Base-by-base conservation (phyloP, 2,888 invertebrate species). In the Desoria tigrina region DNA sequence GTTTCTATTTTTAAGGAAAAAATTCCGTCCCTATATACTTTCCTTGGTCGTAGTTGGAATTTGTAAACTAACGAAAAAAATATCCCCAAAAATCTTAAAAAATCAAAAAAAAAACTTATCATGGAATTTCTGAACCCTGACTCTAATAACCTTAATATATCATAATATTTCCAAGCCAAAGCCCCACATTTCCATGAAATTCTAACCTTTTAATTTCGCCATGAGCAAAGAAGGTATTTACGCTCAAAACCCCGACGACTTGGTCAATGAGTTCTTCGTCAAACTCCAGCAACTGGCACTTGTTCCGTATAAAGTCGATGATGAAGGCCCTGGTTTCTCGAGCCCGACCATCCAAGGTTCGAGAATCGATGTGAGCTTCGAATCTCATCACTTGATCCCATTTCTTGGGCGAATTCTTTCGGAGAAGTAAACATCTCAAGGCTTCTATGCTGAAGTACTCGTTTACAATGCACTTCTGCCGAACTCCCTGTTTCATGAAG, bases 361-460 rank as follows among this genome's bases (percentile, higher is more conserved):
- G 61, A 7, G 53, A 26, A 18, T 67, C 45, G 7, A 11, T 42
- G 49, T 72, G 71, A 16, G 69, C 27, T 32, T 72, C 71, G 55
- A 69, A 58, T 28, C 53, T 49, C 24, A 65, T 3, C 21, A 72
- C n/a, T 42, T 50, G 9, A 26, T 61, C 28, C 71, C 71, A 72
- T 45, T 63, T 63, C 32, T 42, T 16, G 4, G 58, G 50, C 37
- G 60, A 39, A 21, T 51, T 69, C 6, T 66, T 42, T 16, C 53
- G 28, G 1, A 53, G 28, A 14, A 61, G 45, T 14, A 68, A 59
- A 23, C 55, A 39, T 6, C 71, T 59, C 6, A 72, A n/a, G 2
- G 55, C 49, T 55, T 72, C 71, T 7, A 72, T 65, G 23, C 55
- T 42, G 42, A 72, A 69, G 51, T 67, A 67, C 37, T 69, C 71